Conservation (phyloP, 2,888 invertebrate genomes). For the Chrysopilus asiliformis region DNA sequence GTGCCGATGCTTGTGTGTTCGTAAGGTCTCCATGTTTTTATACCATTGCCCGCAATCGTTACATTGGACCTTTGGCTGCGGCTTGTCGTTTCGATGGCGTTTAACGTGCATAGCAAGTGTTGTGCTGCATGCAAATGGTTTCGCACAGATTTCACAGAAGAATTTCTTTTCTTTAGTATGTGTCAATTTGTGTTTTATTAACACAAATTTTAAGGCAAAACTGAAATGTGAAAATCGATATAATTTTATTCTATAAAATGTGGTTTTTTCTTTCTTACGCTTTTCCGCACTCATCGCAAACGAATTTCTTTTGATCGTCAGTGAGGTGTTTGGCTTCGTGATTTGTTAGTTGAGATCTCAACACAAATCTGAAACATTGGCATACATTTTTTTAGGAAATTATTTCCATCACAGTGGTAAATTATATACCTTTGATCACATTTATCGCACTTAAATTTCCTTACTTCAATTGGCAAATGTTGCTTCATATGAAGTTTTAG, state of each 20-base stretch:
- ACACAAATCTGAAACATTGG: slow-evolving; percentile 10
- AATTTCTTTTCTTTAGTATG: slow-evolving; percentile 12
- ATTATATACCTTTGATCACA: slow-evolving; percentile 13
- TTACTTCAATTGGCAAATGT: slow-evolving; percentile 14
- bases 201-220: slow-evolving; percentile 15
- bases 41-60: slow-evolving; percentile 12
- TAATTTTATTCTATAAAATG: background rate
- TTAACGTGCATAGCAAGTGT: slow-evolving; percentile 10
- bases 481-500: slow-evolving; percentile 15
- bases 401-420: background rate
- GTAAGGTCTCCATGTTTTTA: slow-evolving; percentile 14
- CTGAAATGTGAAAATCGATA: slow-evolving; percentile 4
- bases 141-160: slow-evolving; percentile 16
- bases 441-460: slow-evolving; percentile 12
- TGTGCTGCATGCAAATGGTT: slow-evolving; percentile 11
- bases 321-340: slow-evolving; percentile 14
- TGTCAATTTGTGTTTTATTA: slow-evolving; percentile 13
- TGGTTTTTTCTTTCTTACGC: slow-evolving; percentile 10
- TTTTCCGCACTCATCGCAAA: slow-evolving; percentile 16
- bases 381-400: background rate
- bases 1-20: slow-evolving; percentile 13
- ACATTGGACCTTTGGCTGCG: slow-evolving; percentile 12
- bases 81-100: slow-evolving; percentile 5
- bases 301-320: slow-evolving; percentile 13
- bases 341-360: slow-evolving; percentile 15